These are phyloP conservation scores for Leuctra nigra DNA, from an alignment of 2,888 invertebrate genomes.

Conservation along the genomic window DNA sequence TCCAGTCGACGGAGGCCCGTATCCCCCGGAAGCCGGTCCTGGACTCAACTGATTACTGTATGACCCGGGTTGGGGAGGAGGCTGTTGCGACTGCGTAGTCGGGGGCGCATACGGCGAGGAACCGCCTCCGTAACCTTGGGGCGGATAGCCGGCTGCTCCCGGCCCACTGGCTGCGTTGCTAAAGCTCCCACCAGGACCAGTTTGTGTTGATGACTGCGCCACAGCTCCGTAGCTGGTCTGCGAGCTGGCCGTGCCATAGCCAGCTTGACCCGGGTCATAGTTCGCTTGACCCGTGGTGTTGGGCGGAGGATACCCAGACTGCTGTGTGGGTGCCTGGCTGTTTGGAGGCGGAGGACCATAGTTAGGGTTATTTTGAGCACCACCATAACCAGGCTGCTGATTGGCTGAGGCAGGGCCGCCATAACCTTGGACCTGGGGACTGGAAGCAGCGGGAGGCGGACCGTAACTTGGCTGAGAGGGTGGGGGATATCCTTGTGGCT, in stretches of 20 bases:
- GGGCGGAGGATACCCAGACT: constrained; percentile 58
- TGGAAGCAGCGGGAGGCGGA: constrained; percentile 26
- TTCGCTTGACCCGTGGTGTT: constrained; percentile 32
- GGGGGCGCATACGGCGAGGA: constrained; percentile 35
- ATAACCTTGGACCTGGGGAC: constrained; percentile 17
- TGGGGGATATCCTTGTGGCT: constrained; percentile 36
- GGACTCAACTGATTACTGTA: constrained; percentile 50
- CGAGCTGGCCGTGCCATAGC: constrained; percentile 31
- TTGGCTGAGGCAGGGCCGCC: constrained; percentile 26
- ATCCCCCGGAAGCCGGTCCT: constrained; percentile 41
- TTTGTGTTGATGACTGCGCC: constrained; percentile 51
- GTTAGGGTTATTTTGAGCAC: constrained; percentile 45
- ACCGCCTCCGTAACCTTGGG: constrained; percentile 20
- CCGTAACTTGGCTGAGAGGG: constrained; percentile 40
- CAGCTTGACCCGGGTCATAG: constrained; percentile 26
- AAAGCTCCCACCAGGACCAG: constrained; percentile 40
- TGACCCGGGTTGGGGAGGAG: constrained; percentile 42
- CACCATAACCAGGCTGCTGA: constrained; percentile 39
- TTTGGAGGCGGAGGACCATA: constrained; percentile 58
- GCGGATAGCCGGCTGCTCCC: constrained; percentile 17
- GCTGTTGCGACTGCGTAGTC: constrained; percentile 35
- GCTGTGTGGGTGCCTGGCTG: constrained; percentile 58
- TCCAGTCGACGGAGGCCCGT: constrained; percentile 38
- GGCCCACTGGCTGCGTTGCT: constrained; percentile 14
- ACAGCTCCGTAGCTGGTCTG: constrained; percentile 52